Evolutionary conservation across 2,888 invertebrate genomes (phyloP), one percentile per base, ranked within the genome.

Genomic region (Drosophila nigricruria): DNA sequence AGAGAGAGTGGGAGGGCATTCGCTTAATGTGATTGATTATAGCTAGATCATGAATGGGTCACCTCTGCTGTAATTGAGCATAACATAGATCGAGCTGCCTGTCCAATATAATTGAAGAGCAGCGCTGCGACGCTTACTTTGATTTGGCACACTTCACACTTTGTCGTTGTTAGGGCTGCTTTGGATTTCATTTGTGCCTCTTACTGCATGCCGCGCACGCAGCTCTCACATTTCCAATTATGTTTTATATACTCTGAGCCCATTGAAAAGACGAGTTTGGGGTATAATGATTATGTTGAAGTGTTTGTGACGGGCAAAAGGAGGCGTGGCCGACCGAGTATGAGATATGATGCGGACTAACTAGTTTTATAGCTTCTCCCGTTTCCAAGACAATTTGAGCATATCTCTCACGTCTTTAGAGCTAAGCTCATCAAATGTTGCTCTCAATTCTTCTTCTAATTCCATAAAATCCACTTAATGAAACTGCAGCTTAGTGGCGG

Each of bases 181-280:
- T 47, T 64, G 67, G 70, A 72, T 73, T 76, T 72, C 68, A 76
- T 76, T 66, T 72, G 49, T 57, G 42, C 25, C 45, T 2, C 2
- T 16, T 23, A 6, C 43, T 20, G 43, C 43, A 43, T 45, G 43
- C 61, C 56, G 30, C 36, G 30, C 66, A 57, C 75, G 40, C 43
- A 68, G 14, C 50, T 65, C 81, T 86, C 89, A 56, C 70, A 81
- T 84, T 89, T 84, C 84, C 81, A 88, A 88, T 83, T 86, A 83
- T 69, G 63, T 49, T 72, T 73, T 18, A 3, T 27, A 27, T 45
- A n/a, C 45, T 16, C 23, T 25, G n/a, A 18, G n/a, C 4, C 10
- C 18, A 49, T 10, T 49, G 30, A 12, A 12, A n/a, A 18, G 27
- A 5, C 4, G n/a, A 27, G 27, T 10, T 16, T n/a, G 10, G 9